Evolutionary conservation across 1,140 invertebrate species (phyloP).

Genomic region (Drosophila parabipectinata): DNA sequence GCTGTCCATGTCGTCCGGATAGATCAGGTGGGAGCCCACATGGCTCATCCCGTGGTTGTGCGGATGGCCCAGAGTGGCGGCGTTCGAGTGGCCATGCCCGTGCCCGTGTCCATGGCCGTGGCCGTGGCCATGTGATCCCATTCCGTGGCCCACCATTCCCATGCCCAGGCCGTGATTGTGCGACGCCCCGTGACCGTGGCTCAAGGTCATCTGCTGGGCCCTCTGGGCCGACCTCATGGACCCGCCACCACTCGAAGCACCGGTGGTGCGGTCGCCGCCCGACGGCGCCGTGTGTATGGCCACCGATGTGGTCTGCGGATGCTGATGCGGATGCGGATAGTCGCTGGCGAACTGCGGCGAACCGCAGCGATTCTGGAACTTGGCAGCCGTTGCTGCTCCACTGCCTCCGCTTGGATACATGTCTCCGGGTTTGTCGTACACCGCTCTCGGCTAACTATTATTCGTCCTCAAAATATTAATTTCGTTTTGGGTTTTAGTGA

Average conservation of each 20-base stretch:
- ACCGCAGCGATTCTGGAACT: constrained; percentile 75
- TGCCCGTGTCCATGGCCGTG: constrained; percentile 15
- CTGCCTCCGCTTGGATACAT: constrained; percentile 71
- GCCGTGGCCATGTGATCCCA: constrained; percentile 1
- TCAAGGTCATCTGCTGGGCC: constrained; percentile 46
- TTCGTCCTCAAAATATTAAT: neutral
- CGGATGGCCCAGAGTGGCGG: constrained; percentile 68
- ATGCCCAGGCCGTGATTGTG: constrained; percentile 25
- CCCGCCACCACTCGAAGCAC: neutral
- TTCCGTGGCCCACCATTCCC: constrained; percentile 17
- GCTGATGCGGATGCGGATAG: constrained; percentile 61
- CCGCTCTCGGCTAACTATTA: neutral
- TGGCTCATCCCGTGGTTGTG: constrained; percentile 20
- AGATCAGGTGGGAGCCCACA: constrained; percentile 66
- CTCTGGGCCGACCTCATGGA: constrained; percentile 56
- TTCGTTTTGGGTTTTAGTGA: neutral
- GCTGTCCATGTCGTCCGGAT: constrained; percentile 79
- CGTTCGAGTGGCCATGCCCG: constrained; percentile 15
- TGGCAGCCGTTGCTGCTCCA: constrained; percentile 50
- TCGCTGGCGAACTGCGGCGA: constrained; percentile 78
- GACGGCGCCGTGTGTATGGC: constrained; percentile 62
- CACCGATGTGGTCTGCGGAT: constrained; percentile 60
- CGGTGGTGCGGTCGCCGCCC: neutral
- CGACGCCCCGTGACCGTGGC: constrained; percentile 28
- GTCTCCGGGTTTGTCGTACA: neutral